Evolutionary conservation across 1,140 invertebrate species (phyloP).

Genomic region (Drosophila ercepeae): DNA sequence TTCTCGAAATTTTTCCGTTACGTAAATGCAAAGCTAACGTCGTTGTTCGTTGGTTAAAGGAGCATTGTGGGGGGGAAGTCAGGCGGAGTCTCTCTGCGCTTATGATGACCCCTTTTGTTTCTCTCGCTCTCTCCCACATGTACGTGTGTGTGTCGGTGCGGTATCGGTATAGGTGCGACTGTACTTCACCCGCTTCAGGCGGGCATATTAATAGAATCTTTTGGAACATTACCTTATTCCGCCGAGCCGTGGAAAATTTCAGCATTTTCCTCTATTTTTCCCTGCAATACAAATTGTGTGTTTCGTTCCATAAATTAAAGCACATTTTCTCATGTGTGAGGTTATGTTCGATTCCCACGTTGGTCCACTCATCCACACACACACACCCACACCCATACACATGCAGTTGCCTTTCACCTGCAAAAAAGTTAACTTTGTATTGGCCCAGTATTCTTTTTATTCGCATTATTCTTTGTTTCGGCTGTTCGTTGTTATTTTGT

Average conservation of each 20-base stretch:
- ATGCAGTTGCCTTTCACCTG: slow-evolving; percentile 65
- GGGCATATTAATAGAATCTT: slow-evolving; percentile 63
- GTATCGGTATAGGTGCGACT: slow-evolving; percentile 73
- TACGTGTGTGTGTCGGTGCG: slow-evolving; percentile 32
- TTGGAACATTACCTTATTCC: slow-evolving; percentile 36
- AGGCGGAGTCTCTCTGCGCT: slow-evolving; percentile 43
- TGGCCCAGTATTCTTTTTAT: slow-evolving; percentile 61
- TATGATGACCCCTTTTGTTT: slow-evolving; percentile 70
- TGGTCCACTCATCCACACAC: slow-evolving; percentile 27
- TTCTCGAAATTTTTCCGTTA: slow-evolving; percentile 60
- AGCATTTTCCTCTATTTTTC: neutral
- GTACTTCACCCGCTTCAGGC: slow-evolving; percentile 62
- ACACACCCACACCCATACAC: slow-evolving; percentile 20
- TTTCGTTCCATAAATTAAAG: slow-evolving; percentile 29
- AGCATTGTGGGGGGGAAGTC: slow-evolving; percentile 48
- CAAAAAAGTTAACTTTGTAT: slow-evolving; percentile 63
- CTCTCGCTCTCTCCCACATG: slow-evolving; percentile 17
- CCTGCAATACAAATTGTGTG: neutral
- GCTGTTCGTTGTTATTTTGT: slow-evolving; percentile 75
- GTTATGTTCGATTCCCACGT: slow-evolving; percentile 65
- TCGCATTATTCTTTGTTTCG: slow-evolving; percentile 69
- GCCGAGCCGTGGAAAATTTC: slow-evolving; percentile 34
- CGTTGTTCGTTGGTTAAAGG: slow-evolving; percentile 50
- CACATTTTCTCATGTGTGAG: slow-evolving; percentile 72
- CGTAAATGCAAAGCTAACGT: slow-evolving; percentile 77